These are phyloP conservation scores for Hypotaenidia philippensis DNA, from an alignment of 2,797 vertebrate genomes.

Conservation along the genomic window DNA sequence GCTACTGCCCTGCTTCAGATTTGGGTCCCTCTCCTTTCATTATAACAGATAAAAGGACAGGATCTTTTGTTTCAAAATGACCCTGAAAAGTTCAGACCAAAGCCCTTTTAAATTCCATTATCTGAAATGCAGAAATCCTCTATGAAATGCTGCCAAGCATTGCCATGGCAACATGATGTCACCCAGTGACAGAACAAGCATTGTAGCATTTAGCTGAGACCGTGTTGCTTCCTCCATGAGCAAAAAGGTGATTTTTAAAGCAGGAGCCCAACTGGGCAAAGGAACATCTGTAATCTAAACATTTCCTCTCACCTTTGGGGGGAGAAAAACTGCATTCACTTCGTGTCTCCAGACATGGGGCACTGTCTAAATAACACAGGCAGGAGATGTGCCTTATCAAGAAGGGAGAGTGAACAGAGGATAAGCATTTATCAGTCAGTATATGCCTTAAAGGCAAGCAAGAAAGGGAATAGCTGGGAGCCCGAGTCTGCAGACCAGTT, in stretches of 20 bases:
- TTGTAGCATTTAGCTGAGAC: conserved; percentile 17
- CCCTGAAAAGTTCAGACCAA: conserved; percentile 52
- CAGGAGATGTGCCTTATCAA: background rate
- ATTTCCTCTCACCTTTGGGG: background rate
- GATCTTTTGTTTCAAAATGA: conserved; percentile 45
- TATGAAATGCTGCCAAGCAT: conserved; percentile 26
- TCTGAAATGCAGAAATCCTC: conserved; percentile 39
- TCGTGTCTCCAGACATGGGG: background rate
- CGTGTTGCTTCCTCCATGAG: background rate
- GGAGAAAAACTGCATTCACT: background rate
- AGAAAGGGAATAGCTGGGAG: background rate
- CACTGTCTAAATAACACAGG: conserved; percentile 12
- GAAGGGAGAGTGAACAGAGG: background rate
- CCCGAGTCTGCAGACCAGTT: background rate
- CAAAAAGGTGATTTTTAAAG: conserved; percentile 38
- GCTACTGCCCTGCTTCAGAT: background rate
- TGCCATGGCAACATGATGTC: conserved; percentile 53
- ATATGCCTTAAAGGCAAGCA: background rate
- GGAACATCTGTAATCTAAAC: conserved; percentile 11
- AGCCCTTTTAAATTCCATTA: conserved; percentile 26
- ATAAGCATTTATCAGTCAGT: background rate
- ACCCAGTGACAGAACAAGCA: background rate
- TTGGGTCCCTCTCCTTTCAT: background rate
- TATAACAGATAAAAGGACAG: background rate
- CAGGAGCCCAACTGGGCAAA: background rate